phyloP scores from a whole-genome alignment of 1,140 invertebrate genomes.

The Pseudomyrmex gracilis region DNA sequence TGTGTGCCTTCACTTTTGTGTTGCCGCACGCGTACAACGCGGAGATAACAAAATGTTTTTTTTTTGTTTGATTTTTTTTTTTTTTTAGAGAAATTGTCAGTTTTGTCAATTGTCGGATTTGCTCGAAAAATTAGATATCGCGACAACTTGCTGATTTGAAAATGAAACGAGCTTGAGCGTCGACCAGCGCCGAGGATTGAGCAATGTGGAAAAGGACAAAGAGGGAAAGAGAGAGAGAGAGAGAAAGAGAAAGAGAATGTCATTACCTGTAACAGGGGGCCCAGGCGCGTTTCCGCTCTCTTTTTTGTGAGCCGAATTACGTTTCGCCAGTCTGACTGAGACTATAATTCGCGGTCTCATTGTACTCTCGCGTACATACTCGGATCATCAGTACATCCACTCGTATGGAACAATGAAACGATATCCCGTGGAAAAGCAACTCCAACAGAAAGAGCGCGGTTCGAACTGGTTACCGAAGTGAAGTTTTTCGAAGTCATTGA shows the following conservation, averaged over 20 bases:
- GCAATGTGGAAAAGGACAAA: slow-evolving; percentile 47
- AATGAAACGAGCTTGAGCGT: slow-evolving; percentile 69
- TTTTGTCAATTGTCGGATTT: slow-evolving; percentile 1
- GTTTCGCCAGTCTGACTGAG: slow-evolving; percentile 73
- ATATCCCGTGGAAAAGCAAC: slow-evolving; percentile 32
- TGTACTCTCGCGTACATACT: slow-evolving; percentile 39
- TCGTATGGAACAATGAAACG: slow-evolving; percentile 55
- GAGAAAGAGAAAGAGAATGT: slow-evolving; percentile 51
- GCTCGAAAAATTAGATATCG: slow-evolving; percentile 27
- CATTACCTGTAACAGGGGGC: slow-evolving; percentile 76
- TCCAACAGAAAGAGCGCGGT: slow-evolving; percentile 23
- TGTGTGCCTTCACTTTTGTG: no score
- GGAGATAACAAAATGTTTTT: background rate
- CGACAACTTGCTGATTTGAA: slow-evolving; percentile 68
- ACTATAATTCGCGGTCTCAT: slow-evolving; percentile 72
- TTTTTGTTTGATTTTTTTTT: background rate
- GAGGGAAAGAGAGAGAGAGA: no score
- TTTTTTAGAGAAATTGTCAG: no score
- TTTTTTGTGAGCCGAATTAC: slow-evolving; percentile 80
- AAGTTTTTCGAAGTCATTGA: slow-evolving; percentile 35
- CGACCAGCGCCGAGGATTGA: slow-evolving; percentile 69
- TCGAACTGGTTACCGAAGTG: slow-evolving; percentile 1
- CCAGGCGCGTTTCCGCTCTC: slow-evolving; percentile 79
- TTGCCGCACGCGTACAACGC: no score
- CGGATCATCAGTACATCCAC: slow-evolving; percentile 45